Conservation (phyloP, 2,888 invertebrate genomes). For the Tethea ocularis region DNA sequence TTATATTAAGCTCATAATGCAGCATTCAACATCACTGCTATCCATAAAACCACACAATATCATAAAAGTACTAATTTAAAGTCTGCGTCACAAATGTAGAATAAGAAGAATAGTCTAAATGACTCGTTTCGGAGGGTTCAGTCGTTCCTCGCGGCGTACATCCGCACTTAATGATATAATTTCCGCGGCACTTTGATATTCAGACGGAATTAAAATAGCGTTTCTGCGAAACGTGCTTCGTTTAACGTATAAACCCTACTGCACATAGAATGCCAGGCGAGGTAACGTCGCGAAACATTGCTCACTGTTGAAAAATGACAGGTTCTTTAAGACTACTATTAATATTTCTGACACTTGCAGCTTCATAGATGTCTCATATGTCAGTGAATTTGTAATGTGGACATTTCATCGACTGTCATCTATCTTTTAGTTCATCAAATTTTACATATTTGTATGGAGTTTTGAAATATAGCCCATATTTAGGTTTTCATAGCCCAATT, state of each 20-base stretch:
- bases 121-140: background rate
- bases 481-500: no score
- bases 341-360: no score
- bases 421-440: no score
- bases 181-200: constrained; percentile 45
- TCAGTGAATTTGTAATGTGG: no score
- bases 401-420: no score
- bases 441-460: no score
- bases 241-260: background rate
- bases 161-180: constrained; percentile 41
- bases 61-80: background rate
- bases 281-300: background rate
- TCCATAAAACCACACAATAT: background rate
- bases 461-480: no score
- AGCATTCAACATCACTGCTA: no score
- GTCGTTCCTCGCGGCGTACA: constrained; percentile 15
- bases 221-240: constrained; percentile 28
- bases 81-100: background rate
- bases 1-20: no score
- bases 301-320: no score
- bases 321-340: no score
- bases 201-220: constrained; percentile 34
- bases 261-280: background rate
- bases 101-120: background rate
- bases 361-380: no score